phyloP scores from a whole-genome alignment of 2,113 vertebrate species.

The Propithecus coquereli region DNA sequence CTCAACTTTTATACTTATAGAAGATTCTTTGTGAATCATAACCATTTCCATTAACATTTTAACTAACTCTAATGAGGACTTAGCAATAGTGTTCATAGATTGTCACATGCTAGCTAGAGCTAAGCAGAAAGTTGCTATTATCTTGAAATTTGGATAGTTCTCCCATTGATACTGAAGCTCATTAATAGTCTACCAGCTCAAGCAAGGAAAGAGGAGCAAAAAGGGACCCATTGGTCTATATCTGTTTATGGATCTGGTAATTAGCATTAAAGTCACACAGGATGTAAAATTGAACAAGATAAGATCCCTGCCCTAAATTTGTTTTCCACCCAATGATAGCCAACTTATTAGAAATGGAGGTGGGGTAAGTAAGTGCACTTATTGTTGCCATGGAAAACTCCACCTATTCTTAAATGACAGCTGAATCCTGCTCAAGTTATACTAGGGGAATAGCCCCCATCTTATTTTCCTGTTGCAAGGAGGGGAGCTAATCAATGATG shows the following conservation, averaged over 20 bases:
- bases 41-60: neutral
- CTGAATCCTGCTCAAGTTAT: neutral
- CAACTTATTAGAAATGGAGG: neutral
- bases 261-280: neutral
- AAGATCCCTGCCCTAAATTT: neutral
- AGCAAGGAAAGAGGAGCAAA: neutral
- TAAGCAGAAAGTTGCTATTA: conserved; percentile 13
- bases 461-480: neutral
- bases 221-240: neutral
- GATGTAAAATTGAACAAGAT: neutral
- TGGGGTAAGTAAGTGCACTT: neutral
- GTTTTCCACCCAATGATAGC: neutral
- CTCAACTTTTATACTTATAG: neutral
- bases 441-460: neutral
- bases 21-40: neutral
- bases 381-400: neutral
- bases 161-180: neutral
- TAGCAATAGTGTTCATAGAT: conserved; percentile 5
- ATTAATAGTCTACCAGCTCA: neutral
- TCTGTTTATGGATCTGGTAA: neutral
- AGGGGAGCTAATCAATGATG: neutral
- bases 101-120: neutral
- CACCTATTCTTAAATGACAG: neutral
- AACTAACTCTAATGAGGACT: conserved; percentile 19
- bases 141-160: conserved; percentile 35